phyloP scores from a whole-genome alignment of 2,888 invertebrate genomes.

The Rhagium mordax region DNA sequence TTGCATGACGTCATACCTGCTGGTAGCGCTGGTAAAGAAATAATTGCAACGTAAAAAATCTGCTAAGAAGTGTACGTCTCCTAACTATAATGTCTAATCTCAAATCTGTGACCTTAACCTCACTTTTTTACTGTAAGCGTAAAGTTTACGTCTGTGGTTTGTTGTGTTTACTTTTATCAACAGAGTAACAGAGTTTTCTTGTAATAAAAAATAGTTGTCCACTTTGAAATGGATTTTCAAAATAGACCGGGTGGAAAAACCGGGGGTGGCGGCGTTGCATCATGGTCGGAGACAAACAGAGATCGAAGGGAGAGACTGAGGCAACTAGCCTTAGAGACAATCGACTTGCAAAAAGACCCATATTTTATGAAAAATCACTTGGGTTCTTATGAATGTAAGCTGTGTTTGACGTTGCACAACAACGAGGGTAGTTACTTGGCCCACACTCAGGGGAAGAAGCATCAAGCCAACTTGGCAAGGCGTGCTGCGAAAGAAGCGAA shows the following conservation, averaged over 20 bases:
- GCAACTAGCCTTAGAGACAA: constrained; percentile 97
- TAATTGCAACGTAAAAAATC: too few relatives aligned
- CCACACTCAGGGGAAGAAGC: constrained; percentile 97
- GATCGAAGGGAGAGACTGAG: constrained; percentile 96
- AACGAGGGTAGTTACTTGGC: constrained; percentile 99
- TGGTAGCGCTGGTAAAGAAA: too few relatives aligned
- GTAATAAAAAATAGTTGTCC: background rate
- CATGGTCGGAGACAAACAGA: constrained; percentile 98
- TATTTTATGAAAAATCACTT: constrained; percentile 99
- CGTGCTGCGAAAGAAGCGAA: constrained; percentile 99
- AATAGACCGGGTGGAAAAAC: constrained; percentile 99
- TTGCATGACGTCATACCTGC: too few relatives aligned
- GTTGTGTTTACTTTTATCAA: background rate
- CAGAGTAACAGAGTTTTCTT: background rate
- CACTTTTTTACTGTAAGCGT: too few relatives aligned
- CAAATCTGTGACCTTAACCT: too few relatives aligned
- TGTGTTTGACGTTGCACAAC: constrained; percentile 98
- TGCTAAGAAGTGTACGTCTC: too few relatives aligned
- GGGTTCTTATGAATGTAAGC: constrained; percentile 98
- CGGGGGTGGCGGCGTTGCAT: constrained; percentile 99
- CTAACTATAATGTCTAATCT: too few relatives aligned
- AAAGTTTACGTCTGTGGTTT: background rate
- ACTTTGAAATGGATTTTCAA: constrained; percentile 97
- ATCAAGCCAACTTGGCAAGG: constrained; percentile 98
- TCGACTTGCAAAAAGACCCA: constrained; percentile 99